Conservation (phyloP, 1,140 invertebrate genomes). For the Drosophila biarmipes region DNA sequence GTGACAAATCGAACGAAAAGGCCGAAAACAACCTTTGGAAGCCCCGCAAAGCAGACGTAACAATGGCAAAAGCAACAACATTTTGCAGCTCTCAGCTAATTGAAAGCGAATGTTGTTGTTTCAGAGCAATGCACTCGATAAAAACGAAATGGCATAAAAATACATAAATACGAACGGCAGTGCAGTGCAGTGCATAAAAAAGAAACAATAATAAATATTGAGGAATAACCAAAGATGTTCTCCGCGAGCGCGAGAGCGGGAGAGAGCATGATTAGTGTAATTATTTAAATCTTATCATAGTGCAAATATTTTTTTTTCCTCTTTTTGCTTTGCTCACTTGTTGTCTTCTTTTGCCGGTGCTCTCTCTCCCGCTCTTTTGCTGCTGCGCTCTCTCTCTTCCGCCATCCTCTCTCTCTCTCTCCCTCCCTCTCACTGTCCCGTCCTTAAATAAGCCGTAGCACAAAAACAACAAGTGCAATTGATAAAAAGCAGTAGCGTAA, state of each 20-base stretch:
- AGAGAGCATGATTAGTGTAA: conserved; percentile 20
- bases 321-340: conserved; percentile 65
- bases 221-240: background rate
- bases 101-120: conserved; percentile 60
- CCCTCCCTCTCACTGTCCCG: conserved; percentile 24
- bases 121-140: conserved; percentile 64
- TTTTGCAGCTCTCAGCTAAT: conserved; percentile 64
- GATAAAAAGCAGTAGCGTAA: conserved; percentile 33
- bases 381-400: conserved; percentile 19
- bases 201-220: conserved; percentile 42
- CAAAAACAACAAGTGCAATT: conserved; percentile 44
- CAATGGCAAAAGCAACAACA: conserved; percentile 45
- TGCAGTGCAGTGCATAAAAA: conserved; percentile 1
- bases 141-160: conserved; percentile 60
- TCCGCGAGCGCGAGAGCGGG: background rate
- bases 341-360: conserved; percentile 64
- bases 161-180: conserved; percentile 50
- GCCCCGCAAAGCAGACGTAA: conserved; percentile 55
- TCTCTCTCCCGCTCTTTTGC: conserved; percentile 25
- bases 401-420: conserved; percentile 5
- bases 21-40: conserved; percentile 43
- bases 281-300: conserved; percentile 50
- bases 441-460: conserved; percentile 57
- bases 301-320: conserved; percentile 24
- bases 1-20: conserved; percentile 10